phyloP scores from a whole-genome alignment of 53 echinoderm and acorn worm genomes.

The Zoroaster sp. region DNA sequence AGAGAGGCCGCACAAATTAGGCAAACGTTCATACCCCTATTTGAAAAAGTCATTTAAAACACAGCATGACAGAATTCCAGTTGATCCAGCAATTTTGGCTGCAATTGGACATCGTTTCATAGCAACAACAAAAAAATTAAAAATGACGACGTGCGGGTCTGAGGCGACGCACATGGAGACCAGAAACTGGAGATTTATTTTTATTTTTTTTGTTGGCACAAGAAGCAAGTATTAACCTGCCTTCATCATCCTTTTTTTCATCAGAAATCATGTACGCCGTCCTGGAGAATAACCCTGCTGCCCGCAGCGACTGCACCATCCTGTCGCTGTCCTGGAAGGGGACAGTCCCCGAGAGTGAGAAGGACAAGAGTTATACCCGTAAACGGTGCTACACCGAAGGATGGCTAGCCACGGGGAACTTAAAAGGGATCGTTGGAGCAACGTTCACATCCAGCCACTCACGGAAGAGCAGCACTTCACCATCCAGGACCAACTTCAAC shows the following conservation, averaged over 20 bases:
- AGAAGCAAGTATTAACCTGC: no score
- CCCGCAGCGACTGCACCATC: constrained; percentile 97
- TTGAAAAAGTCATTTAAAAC: no score
- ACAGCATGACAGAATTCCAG: no score
- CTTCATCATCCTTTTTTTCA: neutral
- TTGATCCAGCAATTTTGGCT: no score
- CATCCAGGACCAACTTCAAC: constrained; percentile 93
- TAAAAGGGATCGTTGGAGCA: constrained; percentile 95
- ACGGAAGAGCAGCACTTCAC: constrained; percentile 63
- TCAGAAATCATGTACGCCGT: constrained; percentile 85
- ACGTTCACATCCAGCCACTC: constrained; percentile 90
- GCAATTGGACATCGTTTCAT: no score
- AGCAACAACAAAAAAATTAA: no score
- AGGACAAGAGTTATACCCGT: constrained; percentile 94
- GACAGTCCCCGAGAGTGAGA: constrained; percentile 93
- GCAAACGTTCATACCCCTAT: no score
- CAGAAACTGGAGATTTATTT: no score
- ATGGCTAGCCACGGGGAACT: constrained; percentile 98
- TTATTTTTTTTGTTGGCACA: no score
- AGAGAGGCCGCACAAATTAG: no score
- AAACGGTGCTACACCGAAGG: constrained; percentile 96
- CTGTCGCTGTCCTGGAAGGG: constrained; percentile 99
- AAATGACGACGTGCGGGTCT: no score
- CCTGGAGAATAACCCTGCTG: constrained; percentile 96
- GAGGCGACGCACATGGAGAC: no score